Evolutionary conservation across 2,113 vertebrate species (phyloP).

Genomic region (Callipepla squamata): DNA sequence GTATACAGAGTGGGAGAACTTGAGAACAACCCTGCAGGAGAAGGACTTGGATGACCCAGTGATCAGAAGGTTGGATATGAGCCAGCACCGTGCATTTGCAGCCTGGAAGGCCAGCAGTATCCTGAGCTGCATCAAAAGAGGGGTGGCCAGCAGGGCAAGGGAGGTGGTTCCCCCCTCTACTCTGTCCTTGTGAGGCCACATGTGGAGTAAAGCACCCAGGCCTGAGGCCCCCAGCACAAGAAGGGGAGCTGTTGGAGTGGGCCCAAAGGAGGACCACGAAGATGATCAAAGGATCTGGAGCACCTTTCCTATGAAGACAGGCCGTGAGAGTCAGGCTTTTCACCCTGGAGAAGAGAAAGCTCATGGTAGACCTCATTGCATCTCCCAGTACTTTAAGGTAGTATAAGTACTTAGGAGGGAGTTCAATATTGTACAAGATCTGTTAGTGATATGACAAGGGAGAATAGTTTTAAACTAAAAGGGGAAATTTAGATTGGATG

Average conservation of each 20-base stretch:
- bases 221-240: not conserved
- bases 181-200: not conserved
- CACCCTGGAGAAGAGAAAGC: too few species aligned
- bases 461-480: not conserved
- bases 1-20: not conserved
- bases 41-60: not conserved
- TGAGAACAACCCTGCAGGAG: too few species aligned
- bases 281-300: too few species aligned
- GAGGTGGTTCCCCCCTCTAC: not conserved
- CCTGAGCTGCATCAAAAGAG: not conserved
- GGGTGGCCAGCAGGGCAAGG: not conserved
- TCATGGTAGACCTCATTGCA: not conserved
- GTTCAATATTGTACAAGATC: too few species aligned
- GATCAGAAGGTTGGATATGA: not conserved
- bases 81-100: not conserved
- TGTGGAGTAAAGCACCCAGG: not conserved
- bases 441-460: not conserved
- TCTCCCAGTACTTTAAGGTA: too few species aligned
- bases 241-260: not conserved
- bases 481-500: not conserved
- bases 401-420: too few species aligned
- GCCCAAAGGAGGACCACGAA: not conserved
- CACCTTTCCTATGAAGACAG: too few species aligned
- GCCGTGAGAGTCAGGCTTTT: too few species aligned
- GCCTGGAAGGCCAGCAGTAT: not conserved